Evolutionary conservation across 2,113 vertebrate genomes (phyloP).

Genomic region (Toxotes chatareus): DNA sequence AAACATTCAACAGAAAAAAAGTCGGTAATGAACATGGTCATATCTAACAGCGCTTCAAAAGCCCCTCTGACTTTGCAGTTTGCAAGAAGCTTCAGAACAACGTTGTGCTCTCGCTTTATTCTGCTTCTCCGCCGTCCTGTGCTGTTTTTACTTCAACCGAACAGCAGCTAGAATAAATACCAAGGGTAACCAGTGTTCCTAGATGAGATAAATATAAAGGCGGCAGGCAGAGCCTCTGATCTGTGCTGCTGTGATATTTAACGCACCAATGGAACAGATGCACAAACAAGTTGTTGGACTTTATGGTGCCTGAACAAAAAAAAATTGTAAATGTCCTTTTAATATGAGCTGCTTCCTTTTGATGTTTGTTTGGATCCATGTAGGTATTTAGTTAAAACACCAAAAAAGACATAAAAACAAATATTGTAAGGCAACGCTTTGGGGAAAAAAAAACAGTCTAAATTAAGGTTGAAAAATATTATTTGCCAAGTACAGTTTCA

Average conservation of each 20-base stretch:
- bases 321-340: background rate
- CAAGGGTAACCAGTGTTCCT: conserved; percentile 7
- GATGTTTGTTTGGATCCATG: background rate
- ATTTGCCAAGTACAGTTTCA: background rate
- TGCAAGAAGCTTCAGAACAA: background rate
- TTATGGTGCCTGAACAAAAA: background rate
- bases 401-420: background rate
- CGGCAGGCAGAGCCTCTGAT: conserved; percentile 31
- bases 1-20: background rate
- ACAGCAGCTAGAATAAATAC: conserved; percentile 19
- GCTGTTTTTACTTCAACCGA: background rate
- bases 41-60: background rate
- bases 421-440: background rate
- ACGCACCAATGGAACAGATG: conserved; percentile 8
- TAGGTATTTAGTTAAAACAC: background rate
- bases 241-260: conserved; percentile 29
- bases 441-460: background rate
- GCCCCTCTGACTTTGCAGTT: background rate
- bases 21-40: background rate
- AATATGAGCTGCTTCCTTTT: background rate
- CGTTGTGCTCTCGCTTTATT: background rate
- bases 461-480: background rate
- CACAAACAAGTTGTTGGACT: conserved; percentile 2
- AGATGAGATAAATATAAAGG: conserved; percentile 43
- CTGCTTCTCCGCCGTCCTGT: background rate